Base-by-base conservation (phyloP, 2,797 vertebrate species). In the Poecile montanus region DNA sequence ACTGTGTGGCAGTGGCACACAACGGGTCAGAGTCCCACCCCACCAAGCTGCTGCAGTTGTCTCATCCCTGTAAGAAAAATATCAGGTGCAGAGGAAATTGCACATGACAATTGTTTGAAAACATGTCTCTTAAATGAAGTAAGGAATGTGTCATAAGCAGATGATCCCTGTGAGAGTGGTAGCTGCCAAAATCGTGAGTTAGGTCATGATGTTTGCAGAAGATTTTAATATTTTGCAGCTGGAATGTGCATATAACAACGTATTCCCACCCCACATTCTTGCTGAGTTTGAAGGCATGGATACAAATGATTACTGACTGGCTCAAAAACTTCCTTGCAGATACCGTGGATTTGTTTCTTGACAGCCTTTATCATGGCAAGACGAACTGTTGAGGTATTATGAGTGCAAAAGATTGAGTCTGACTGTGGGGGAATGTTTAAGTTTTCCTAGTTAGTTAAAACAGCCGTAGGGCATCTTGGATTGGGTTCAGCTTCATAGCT, bases 221-320 rank as follows among this genome's bases (percentile, higher is more conserved):
- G 60, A 71, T 89, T 91, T 91, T 94, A 96, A 95, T 96, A 88
- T 89, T 89, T 95, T 96, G 85, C 95, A 92, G 89, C 82, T 94
- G 93, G 70, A 91, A 89, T 51, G 38, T 85, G 51, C 57, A 67
- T 57, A 77, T 72, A 93, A 83, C 0, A 0, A 38, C 0, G 0
- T 89, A 94, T 92, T 96, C 85, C 78, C 81, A 88, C 61, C 34
- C 32, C 38, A 29, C 30, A 67, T 83, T 95, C 88, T 83, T 94
- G 32, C 50, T 75, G 91, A 89, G 21, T 91, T 95, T 0, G 53
- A 88, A 85, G 85, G 57, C 65, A 25, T 72, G 38, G 65, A 68
- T 80, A 92, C 65, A 88, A 91, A 93, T 61, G 30, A 57, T 89
- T 77, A 89, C 53, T 89, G 94, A 85, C 68, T 93, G 75, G 61